These are phyloP conservation scores for Volucella inanis DNA, from an alignment of 2,888 invertebrate species.

Conservation along the genomic window DNA sequence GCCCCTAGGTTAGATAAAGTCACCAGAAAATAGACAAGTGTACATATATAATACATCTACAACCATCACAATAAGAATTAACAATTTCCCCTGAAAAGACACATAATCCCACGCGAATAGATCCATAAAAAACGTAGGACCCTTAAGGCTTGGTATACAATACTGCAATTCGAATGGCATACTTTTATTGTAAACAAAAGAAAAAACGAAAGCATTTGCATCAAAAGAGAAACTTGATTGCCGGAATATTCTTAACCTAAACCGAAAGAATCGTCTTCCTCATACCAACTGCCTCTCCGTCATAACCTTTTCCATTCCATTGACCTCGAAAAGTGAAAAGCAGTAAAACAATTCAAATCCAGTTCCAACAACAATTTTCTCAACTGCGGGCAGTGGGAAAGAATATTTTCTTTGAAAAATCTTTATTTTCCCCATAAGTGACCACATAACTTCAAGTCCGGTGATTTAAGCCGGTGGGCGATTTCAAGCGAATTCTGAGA, in stretches of 20 bases:
- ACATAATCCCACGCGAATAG: too few species aligned
- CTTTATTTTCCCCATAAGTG: neutral
- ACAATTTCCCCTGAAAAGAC: too few species aligned
- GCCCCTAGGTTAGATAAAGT: too few species aligned
- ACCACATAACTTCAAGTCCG: neutral
- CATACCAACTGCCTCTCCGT: neutral
- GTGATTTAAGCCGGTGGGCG: neutral
- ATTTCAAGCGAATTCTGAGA: conserved; percentile 12
- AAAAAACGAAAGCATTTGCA: conserved; percentile 33
- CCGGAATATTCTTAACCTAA: conserved; percentile 25
- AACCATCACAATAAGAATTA: too few species aligned
- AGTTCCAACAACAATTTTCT: neutral
- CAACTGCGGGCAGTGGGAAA: neutral
- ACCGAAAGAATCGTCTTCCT: neutral
- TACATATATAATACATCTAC: too few species aligned
- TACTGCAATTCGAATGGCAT: conserved; percentile 5
- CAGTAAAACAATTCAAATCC: conserved; percentile 17
- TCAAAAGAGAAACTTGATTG: conserved; percentile 40
- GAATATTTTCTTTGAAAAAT: neutral
- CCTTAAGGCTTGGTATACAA: too few species aligned
- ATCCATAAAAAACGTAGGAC: too few species aligned
- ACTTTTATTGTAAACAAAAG: conserved; percentile 9
- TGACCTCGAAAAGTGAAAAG: conserved; percentile 59
- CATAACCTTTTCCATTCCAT: conserved; percentile 40
- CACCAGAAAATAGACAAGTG: too few species aligned